Evolutionary conservation across 2,888 invertebrate genomes (phyloP).

Genomic region (Plebejus melissa): DNA sequence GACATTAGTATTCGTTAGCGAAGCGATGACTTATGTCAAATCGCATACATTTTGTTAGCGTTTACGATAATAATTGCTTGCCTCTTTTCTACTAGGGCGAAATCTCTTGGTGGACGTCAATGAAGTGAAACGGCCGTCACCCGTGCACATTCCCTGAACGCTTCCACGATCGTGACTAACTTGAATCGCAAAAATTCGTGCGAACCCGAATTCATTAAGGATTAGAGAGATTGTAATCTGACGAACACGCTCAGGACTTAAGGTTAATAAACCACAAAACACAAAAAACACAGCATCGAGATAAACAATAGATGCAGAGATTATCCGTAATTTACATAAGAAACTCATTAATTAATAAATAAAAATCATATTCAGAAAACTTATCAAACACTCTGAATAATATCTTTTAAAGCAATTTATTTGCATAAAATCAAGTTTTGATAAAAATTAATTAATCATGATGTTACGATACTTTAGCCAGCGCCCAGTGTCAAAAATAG

Average conservation of each 20-base stretch:
- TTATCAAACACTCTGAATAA: not conserved
- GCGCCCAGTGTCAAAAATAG: not conserved
- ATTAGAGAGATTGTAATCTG: constrained; percentile 9
- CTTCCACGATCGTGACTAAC: constrained; percentile 4
- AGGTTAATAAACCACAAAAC: constrained; percentile 13
- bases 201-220: constrained; percentile 26
- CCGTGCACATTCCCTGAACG: not conserved
- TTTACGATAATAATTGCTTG: too few relatives aligned
- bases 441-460: not conserved
- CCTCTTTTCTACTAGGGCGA: too few relatives aligned
- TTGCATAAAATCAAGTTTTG: not conserved
- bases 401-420: not conserved
- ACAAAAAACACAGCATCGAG: constrained; percentile 2
- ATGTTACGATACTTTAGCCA: not conserved
- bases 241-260: constrained; percentile 16
- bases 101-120: not conserved
- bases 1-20: too few relatives aligned
- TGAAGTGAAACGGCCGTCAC: not conserved
- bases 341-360: constrained; percentile 19
- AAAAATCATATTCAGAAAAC: constrained; percentile 3
- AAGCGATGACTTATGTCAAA: too few relatives aligned
- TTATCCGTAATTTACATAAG: constrained; percentile 15
- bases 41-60: too few relatives aligned
- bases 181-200: not conserved
- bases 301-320: constrained; percentile 15